Percentiles rank a stretch among this genome's conserved stretches.
phyloP scores from a whole-genome alignment of 2,113 vertebrate species.

The Noctilio leporinus region DNA sequence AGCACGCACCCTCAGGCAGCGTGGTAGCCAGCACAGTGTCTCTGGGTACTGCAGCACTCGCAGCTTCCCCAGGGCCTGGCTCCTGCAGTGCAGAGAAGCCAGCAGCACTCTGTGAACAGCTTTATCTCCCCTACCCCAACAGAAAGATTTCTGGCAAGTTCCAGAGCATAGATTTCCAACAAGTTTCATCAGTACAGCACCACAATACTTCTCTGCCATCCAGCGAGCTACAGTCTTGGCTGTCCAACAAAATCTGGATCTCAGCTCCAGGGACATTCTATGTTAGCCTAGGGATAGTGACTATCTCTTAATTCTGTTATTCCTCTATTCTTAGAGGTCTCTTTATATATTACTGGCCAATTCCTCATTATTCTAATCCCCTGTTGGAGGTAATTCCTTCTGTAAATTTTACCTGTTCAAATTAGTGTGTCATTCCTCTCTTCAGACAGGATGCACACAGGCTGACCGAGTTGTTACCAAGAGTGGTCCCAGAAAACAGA shows the following conservation, averaged over 20 bases:
- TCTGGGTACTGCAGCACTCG: background rate
- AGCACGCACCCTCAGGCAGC: background rate
- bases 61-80: background rate
- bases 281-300: background rate
- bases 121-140: background rate
- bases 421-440: background rate
- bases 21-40: background rate
- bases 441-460: background rate
- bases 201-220: background rate
- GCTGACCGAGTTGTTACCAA: background rate
- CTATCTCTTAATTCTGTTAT: background rate
- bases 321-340: background rate
- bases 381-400: background rate
- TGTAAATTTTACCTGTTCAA: background rate
- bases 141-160: background rate
- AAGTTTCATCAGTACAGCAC: background rate
- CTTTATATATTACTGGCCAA: background rate
- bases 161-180: background rate
- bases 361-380: background rate
- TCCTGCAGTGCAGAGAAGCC: background rate
- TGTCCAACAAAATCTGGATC: background rate
- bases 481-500: background rate
- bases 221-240: background rate
- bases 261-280: background rate
- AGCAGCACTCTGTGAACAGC: background rate